A percentile compares a stretch with the other conserved stretches of the same genome.
Evolutionary conservation across 2,888 invertebrate species (phyloP).

Genomic region (Oscheius sp.): DNA sequence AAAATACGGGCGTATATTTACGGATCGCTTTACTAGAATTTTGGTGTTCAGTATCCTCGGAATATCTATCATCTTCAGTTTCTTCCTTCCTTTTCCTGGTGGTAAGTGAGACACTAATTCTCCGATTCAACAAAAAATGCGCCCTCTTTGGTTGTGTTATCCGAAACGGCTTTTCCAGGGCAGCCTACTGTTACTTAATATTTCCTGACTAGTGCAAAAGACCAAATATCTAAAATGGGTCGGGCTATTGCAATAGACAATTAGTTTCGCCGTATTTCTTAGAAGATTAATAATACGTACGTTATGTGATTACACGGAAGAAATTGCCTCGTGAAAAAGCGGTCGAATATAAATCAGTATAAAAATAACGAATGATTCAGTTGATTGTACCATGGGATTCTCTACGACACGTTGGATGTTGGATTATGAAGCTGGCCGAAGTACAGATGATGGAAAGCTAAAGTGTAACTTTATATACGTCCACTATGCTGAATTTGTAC

Average conservation of each 20-base stretch:
- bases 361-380: no score
- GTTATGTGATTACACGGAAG: no score
- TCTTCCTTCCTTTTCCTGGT: conserved; percentile 42
- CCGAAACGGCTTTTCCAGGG: conserved; percentile 22
- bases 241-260: background rate
- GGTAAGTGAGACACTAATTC: conserved; percentile 25
- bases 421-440: conserved; percentile 38
- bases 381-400: conserved; percentile 51
- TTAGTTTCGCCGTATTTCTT: no score
- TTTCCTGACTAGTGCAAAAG: conserved; percentile 8
- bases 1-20: conserved; percentile 48
- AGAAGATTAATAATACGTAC: no score
- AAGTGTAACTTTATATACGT: conserved; percentile 47
- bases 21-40: conserved; percentile 43
- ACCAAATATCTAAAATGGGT: conserved; percentile 17
- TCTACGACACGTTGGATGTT: conserved; percentile 51
- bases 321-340: no score
- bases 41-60: conserved; percentile 38
- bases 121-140: no score
- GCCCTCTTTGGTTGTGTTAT: conserved; percentile 19
- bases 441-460: no score
- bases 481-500: conserved; percentile 47
- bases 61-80: conserved; percentile 40
- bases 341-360: no score
- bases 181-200: conserved; percentile 8